Conservation (phyloP, 1,140 invertebrate genomes). For the Papilio polytes region DNA sequence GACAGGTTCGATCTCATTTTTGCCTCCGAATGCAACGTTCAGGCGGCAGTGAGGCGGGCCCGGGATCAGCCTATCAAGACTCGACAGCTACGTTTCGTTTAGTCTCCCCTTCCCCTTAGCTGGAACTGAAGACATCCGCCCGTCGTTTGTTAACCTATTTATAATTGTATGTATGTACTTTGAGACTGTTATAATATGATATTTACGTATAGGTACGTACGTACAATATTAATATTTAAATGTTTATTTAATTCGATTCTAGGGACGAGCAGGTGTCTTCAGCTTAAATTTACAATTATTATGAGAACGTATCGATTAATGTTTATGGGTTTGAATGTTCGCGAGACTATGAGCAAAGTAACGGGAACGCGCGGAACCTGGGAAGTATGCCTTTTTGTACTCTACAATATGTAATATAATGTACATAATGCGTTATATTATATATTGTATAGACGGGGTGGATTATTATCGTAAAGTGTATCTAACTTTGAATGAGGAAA, state of each 20-base stretch:
- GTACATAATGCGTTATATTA: conserved; percentile 51
- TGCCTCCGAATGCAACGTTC: conserved; percentile 54
- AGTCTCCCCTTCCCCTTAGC: conserved; percentile 49
- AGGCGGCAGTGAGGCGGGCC: conserved; percentile 53
- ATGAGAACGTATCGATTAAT: conserved; percentile 54
- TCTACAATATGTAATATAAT: conserved; percentile 55
- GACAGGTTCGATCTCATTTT: conserved; percentile 64
- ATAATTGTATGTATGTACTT: conserved; percentile 83
- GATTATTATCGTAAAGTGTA: conserved; percentile 71
- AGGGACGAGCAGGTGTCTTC: conserved; percentile 62
- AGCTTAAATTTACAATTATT: conserved; percentile 56
- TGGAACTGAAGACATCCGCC: conserved; percentile 57
- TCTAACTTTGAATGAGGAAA: conserved; percentile 77
- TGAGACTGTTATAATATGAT: conserved; percentile 80
- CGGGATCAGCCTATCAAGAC: conserved; percentile 54
- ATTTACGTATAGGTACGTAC: conserved; percentile 80
- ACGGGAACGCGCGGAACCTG: conserved; percentile 60
- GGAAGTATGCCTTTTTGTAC: conserved; percentile 49
- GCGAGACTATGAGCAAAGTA: conserved; percentile 54
- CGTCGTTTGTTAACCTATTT: conserved; percentile 78
- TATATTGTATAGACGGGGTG: conserved; percentile 54
- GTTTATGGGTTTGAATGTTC: conserved; percentile 52
- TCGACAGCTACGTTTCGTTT: conserved; percentile 69
- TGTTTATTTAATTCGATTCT: conserved; percentile 80
- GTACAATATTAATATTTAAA: conserved; percentile 78